Evolutionary conservation across 2,888 invertebrate genomes (phyloP).

Genomic region (Drosophila anceps): DNA sequence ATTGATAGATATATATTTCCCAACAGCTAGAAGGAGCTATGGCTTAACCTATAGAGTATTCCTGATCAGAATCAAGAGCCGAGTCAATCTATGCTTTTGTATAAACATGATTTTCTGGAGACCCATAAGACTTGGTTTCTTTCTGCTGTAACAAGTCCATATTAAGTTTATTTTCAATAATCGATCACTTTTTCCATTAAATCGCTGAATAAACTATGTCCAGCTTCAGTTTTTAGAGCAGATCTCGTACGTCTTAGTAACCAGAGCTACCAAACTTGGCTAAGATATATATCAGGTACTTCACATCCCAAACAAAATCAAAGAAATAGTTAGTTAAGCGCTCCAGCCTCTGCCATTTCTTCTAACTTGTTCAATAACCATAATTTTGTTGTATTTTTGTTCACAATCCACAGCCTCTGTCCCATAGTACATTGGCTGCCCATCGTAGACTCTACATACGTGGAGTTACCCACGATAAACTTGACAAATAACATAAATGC

Average conservation of each 20-base stretch:
- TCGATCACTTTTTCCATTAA: neutral
- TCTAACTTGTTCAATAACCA: neutral
- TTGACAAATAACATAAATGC: conserved; percentile 80
- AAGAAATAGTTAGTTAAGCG: too few relatives aligned
- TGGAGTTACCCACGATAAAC: conserved; percentile 60
- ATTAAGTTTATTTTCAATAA: neutral
- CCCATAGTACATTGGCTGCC: neutral
- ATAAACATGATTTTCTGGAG: neutral
- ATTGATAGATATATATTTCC: neutral
- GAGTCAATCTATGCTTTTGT: neutral
- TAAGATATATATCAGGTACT: too few relatives aligned
- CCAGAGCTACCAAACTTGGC: too few relatives aligned
- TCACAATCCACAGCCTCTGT: neutral
- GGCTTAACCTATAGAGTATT: too few relatives aligned
- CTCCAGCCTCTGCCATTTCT: too few relatives aligned
- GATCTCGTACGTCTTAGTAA: too few relatives aligned
- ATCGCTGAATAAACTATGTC: neutral
- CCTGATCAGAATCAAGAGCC: neutral
- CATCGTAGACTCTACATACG: conserved; percentile 11
- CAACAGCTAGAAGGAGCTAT: too few relatives aligned
- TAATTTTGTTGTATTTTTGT: neutral
- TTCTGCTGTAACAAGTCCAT: neutral
- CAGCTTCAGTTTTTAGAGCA: too few relatives aligned
- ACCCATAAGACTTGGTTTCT: neutral
- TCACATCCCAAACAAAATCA: too few relatives aligned